These are phyloP conservation scores for Microcebus lehilahytsara DNA, from an alignment of 2,113 vertebrate genomes.

Conservation along the genomic window DNA sequence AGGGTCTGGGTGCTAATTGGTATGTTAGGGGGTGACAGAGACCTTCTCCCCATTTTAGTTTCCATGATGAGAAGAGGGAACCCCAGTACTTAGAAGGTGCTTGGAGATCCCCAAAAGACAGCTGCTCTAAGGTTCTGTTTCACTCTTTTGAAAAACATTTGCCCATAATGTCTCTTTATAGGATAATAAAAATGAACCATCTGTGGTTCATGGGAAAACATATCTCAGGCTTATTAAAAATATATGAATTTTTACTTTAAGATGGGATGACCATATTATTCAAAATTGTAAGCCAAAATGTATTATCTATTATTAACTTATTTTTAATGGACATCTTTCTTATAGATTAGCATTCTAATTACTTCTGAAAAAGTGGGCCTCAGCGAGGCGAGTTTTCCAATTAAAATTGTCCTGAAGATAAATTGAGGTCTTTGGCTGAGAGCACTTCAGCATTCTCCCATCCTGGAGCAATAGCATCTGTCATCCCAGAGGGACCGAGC, in stretches of 20 bases:
- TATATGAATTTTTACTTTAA: constrained; percentile 71
- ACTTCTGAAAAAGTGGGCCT: constrained; percentile 64
- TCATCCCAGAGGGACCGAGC: not conserved
- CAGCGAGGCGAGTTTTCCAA: constrained; percentile 29
- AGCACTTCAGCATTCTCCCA: not conserved
- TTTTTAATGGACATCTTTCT: constrained; percentile 72
- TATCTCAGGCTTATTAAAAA: constrained; percentile 71
- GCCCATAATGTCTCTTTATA: constrained; percentile 37
- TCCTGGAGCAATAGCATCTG: not conserved
- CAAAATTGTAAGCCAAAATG: constrained; percentile 67
- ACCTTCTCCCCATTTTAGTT: not conserved
- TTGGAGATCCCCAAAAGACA: not conserved
- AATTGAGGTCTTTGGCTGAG: constrained; percentile 34
- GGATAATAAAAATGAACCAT: constrained; percentile 65
- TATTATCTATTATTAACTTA: constrained; percentile 72
- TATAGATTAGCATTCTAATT: constrained; percentile 71
- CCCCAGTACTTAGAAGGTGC: not conserved
- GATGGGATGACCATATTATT: constrained; percentile 49
- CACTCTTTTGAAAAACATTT: not conserved
- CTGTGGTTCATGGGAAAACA: constrained; percentile 45
- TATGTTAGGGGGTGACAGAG: not conserved
- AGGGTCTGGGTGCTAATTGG: not conserved
- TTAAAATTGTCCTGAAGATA: constrained; percentile 65
- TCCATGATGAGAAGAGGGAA: not conserved
- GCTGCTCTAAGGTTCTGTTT: not conserved